These are phyloP conservation scores for Psix sp. DNA, from an alignment of 1,140 invertebrate species.

Conservation along the genomic window DNA sequence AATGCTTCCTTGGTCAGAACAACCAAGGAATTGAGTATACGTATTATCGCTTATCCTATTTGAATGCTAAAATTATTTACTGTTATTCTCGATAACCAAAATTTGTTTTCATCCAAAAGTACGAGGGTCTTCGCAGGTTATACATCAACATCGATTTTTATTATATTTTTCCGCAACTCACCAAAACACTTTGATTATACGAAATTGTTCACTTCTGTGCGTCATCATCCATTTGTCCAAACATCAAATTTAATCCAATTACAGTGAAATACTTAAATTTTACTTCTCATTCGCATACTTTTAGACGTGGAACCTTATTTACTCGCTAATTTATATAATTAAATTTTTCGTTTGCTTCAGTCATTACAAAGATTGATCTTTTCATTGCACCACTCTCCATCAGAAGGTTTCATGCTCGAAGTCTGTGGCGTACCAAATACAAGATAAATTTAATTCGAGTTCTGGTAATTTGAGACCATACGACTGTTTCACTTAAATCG, in stretches of 20 bases:
- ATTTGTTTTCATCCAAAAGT: too few relatives aligned
- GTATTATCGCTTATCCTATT: too few relatives aligned
- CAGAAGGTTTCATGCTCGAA: too few relatives aligned
- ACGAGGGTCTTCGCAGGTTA: background rate
- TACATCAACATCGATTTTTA: background rate
- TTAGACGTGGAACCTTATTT: slow-evolving; percentile 10
- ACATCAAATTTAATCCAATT: slow-evolving; percentile 23
- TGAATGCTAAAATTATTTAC: too few relatives aligned
- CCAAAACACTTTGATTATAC: background rate
- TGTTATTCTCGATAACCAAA: too few relatives aligned
- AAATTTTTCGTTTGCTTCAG: background rate
- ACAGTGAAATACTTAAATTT: slow-evolving; percentile 2
- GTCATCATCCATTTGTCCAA: slow-evolving; percentile 17
- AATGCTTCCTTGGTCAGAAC: background rate
- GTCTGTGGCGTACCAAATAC: too few relatives aligned
- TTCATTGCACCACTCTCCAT: too few relatives aligned
- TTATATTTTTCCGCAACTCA: background rate
- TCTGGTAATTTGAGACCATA: slow-evolving; percentile 14
- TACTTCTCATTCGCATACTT: background rate
- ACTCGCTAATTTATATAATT: slow-evolving; percentile 12
- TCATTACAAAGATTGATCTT: slow-evolving; percentile 6
- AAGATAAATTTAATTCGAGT: slow-evolving; percentile 13
- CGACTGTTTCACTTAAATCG: slow-evolving; percentile 21
- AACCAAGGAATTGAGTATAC: background rate
- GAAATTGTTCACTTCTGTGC: too few relatives aligned